Evolutionary conservation across 1,140 invertebrate species (phyloP).

Genomic region (Drosophila lini): DNA sequence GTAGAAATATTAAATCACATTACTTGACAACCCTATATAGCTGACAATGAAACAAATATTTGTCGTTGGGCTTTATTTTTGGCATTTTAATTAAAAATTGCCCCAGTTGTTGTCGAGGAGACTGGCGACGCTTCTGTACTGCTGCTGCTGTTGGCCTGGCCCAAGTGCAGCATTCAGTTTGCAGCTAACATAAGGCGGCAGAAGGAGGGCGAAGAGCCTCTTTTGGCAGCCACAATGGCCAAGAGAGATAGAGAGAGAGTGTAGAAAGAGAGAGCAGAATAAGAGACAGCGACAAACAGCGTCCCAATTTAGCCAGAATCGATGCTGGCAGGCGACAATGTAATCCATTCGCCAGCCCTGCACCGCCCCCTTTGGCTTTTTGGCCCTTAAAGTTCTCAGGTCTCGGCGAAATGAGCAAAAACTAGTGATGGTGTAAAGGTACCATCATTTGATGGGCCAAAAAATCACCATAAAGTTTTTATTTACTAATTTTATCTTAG

Average conservation of each 20-base stretch:
- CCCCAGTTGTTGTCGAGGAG: conserved; percentile 55
- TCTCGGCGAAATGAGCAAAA: conserved; percentile 12
- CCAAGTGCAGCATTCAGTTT: conserved; percentile 27
- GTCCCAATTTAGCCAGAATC: conserved; percentile 60
- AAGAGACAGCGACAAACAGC: conserved; percentile 22
- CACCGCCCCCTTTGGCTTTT: conserved; percentile 6
- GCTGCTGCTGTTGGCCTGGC: conserved; percentile 30
- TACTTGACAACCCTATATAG: conserved; percentile 43
- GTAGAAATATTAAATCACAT: conserved; percentile 51
- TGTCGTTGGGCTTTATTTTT: conserved; percentile 45
- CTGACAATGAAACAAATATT: conserved; percentile 61
- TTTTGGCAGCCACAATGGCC: conserved; percentile 41
- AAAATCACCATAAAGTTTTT: not conserved
- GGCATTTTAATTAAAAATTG: conserved; percentile 67
- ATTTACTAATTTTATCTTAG: not conserved
- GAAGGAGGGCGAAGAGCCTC: conserved; percentile 11
- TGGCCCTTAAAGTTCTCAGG: conserved; percentile 8
- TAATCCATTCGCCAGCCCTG: conserved; percentile 42
- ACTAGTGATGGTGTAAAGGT: not conserved
- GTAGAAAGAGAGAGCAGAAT: conserved; percentile 11
- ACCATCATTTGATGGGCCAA: not conserved
- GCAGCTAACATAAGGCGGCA: conserved; percentile 16
- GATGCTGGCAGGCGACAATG: conserved; percentile 57
- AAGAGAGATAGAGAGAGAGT: conserved; percentile 14
- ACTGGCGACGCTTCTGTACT: conserved; percentile 31